Evolutionary conservation across 2,888 invertebrate species (phyloP).

Genomic region (Eubasilissa splendida): DNA sequence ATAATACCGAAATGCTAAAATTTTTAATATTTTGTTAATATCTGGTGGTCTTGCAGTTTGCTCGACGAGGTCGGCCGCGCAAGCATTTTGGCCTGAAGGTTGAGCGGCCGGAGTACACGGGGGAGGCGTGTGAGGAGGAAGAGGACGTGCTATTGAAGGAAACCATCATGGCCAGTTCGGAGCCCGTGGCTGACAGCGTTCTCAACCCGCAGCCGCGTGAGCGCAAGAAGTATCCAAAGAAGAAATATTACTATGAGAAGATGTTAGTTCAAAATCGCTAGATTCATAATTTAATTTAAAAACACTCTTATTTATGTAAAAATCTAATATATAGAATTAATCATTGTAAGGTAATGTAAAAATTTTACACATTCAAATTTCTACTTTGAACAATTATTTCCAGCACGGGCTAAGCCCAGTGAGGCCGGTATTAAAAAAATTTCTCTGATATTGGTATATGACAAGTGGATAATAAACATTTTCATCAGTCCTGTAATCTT

Average conservation of each 20-base stretch:
- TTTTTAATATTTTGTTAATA: background rate
- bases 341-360: too few species aligned
- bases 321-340: too few species aligned
- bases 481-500: too few species aligned
- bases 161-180: conserved; percentile 70
- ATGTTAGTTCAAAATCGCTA: conserved; percentile 61
- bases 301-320: too few species aligned
- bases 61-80: conserved; percentile 32
- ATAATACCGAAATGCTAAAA: too few species aligned
- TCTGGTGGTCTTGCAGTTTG: conserved; percentile 1
- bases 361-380: too few species aligned
- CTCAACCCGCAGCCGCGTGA: conserved; percentile 67
- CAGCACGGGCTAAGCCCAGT: too few species aligned
- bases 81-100: conserved; percentile 27
- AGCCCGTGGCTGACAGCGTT: conserved; percentile 69
- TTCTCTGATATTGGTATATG: too few species aligned
- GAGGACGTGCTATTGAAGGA: conserved; percentile 70
- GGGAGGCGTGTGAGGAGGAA: conserved; percentile 46
- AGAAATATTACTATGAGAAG: conserved; percentile 69
- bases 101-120: conserved; percentile 8
- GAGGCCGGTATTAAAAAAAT: too few species aligned
- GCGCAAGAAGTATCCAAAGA: conserved; percentile 64
- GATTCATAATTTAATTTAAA: background rate
- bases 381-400: too few species aligned
- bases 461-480: too few species aligned